Conservation (phyloP, 2,113 vertebrate species). For the Rhegmatorhina hoffmannsi region DNA sequence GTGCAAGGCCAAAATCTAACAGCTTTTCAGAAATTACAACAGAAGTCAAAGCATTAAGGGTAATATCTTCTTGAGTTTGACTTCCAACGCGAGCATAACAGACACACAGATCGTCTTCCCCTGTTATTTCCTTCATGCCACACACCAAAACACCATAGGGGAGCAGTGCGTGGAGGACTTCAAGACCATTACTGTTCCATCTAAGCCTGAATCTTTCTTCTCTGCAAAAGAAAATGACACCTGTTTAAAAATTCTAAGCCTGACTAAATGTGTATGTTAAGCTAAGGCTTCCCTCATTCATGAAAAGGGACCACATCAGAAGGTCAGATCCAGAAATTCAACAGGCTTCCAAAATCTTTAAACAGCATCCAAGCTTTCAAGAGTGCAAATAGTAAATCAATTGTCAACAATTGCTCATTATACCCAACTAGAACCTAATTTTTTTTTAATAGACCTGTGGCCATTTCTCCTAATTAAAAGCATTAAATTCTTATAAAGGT, state of each 20-base stretch:
- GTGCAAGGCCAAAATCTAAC: not conserved
- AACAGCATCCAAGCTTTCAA: not conserved
- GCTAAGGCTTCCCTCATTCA: not conserved
- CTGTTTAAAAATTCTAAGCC: not conserved
- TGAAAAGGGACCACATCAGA: not conserved
- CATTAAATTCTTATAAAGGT: not conserved
- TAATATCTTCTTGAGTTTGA: not conserved
- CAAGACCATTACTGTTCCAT: not conserved
- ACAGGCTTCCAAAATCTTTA: not conserved
- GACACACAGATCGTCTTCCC: not conserved
- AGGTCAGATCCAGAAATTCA: not conserved
- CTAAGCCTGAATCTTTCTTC: not conserved
- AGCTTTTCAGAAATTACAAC: not conserved
- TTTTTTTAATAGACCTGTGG: not conserved
- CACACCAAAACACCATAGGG: not conserved
- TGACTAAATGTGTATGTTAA: not conserved
- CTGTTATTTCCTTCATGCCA: not conserved
- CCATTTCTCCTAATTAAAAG: not conserved
- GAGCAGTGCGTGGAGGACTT: not conserved
- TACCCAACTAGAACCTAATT: not conserved
- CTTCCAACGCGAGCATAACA: rapidly evolving
- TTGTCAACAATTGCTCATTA: not conserved
- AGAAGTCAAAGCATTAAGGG: not conserved
- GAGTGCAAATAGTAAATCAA: not conserved
- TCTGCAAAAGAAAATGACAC: not conserved